Evolutionary conservation across 1,140 invertebrate species (phyloP).

Genomic region (Mesaphorura yosii): DNA sequence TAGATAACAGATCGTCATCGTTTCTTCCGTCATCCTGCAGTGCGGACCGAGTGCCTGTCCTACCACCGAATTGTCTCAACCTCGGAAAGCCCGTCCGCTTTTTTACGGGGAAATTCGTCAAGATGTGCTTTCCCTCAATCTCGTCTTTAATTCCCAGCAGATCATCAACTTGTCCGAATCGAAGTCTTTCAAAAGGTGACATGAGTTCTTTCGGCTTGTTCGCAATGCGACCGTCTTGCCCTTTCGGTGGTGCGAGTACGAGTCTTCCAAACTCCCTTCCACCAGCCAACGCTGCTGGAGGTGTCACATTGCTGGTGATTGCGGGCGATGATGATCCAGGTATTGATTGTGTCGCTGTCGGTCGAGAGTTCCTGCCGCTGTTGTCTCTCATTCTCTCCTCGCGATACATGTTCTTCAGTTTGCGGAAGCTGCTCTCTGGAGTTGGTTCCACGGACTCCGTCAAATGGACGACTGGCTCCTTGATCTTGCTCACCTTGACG

Average conservation of each 20-base stretch:
- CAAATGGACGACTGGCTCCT: conserved; percentile 14
- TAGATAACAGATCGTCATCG: too few relatives aligned
- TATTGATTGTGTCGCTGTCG: not conserved
- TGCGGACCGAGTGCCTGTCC: too few relatives aligned
- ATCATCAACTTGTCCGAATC: conserved; percentile 28
- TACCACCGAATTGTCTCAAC: too few relatives aligned
- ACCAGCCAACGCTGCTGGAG: conserved; percentile 37
- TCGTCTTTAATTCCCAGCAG: conserved; percentile 10
- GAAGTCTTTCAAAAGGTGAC: conserved; percentile 31
- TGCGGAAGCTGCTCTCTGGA: conserved; percentile 19
- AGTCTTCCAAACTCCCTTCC: conserved; percentile 34
- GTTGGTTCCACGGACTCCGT: conserved; percentile 14
- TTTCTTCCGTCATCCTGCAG: too few relatives aligned
- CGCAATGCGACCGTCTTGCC: conserved; percentile 25
- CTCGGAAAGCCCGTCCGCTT: conserved; percentile 6
- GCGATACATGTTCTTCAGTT: conserved; percentile 16
- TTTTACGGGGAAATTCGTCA: not conserved
- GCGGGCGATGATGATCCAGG: not conserved
- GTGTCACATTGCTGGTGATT: not conserved
- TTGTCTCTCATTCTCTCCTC: conserved; percentile 17
- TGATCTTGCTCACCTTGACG: not conserved
- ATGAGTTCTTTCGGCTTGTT: conserved; percentile 30
- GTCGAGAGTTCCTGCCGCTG: not conserved
- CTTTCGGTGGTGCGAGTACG: conserved; percentile 22
- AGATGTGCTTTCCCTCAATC: not conserved